Evolutionary conservation across 2,797 vertebrate genomes (phyloP).

Genomic region (Anniella stebbinsi): DNA sequence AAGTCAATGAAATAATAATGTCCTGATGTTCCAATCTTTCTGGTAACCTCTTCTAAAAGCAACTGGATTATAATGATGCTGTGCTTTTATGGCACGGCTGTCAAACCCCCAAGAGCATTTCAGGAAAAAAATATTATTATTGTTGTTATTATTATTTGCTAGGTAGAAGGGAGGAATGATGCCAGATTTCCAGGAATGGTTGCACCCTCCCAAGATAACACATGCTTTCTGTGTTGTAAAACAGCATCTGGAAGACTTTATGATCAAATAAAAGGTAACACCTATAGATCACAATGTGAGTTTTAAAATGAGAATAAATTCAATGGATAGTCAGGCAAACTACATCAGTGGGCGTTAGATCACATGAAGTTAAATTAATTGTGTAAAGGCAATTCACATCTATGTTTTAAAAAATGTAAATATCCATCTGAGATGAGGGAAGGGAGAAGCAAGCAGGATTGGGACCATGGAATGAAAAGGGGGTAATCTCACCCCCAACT

Average conservation of each 20-base stretch:
- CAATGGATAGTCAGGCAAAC: background rate
- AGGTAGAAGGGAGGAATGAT: conserved; percentile 37
- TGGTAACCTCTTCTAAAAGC: background rate
- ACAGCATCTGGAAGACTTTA: background rate
- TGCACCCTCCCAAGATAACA: conserved; percentile 17
- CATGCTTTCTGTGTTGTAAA: background rate
- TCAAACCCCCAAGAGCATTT: conserved; percentile 47
- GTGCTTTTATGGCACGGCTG: conserved; percentile 42
- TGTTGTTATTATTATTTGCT: background rate
- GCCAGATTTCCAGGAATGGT: background rate
- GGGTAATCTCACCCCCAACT: no score
- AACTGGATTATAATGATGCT: background rate
- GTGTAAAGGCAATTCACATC: background rate
- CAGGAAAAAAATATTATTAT: background rate
- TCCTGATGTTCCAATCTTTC: background rate
- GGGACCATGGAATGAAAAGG: background rate
- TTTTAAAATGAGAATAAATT: background rate
- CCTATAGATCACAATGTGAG: background rate
- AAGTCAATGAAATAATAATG: background rate
- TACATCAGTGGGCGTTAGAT: background rate
- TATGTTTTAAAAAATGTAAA: background rate
- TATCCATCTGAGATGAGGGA: no score
- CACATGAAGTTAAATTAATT: background rate
- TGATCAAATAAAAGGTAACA: background rate
- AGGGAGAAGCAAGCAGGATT: background rate